Percentiles rank a stretch among this genome's conserved stretches.
These are phyloP conservation scores for Tribolium madens DNA, from an alignment of 1,140 invertebrate species.

Conservation along the genomic window DNA sequence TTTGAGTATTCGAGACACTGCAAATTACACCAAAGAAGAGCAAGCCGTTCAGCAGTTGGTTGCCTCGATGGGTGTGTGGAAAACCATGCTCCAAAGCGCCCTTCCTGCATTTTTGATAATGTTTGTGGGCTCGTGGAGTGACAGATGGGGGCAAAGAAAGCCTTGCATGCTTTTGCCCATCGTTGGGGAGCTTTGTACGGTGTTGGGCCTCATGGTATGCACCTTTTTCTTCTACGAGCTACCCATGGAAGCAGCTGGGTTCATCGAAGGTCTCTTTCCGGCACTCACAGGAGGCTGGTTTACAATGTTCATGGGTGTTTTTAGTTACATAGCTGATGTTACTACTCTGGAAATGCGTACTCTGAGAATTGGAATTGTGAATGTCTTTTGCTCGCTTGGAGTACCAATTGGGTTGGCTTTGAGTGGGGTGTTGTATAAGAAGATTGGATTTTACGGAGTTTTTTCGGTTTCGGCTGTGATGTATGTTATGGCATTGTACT, in stretches of 20 bases:
- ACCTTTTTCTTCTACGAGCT: conserved; percentile 82
- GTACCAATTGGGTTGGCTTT: conserved; percentile 83
- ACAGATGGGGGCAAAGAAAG: conserved; percentile 80
- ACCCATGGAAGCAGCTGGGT: conserved; percentile 82
- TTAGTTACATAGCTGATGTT: conserved; percentile 90
- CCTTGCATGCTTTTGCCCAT: conserved; percentile 87
- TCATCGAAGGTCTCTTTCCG: conserved; percentile 82
- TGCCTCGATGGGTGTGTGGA: conserved; percentile 83
- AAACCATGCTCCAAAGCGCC: conserved; percentile 80
- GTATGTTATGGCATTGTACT: conserved; percentile 80
- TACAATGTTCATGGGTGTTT: conserved; percentile 90
- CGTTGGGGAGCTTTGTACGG: conserved; percentile 82
- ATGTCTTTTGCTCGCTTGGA: conserved; percentile 83
- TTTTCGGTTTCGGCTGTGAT: conserved; percentile 79
- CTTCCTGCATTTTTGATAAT: conserved; percentile 81
- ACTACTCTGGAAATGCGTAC: conserved; percentile 85
- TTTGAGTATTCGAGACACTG: conserved; percentile 75
- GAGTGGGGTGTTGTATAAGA: conserved; percentile 76
- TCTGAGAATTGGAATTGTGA: conserved; percentile 85
- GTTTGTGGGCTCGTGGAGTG: conserved; percentile 84
- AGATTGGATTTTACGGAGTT: conserved; percentile 84
- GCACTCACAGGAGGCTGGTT: conserved; percentile 87
- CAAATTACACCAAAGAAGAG: conserved; percentile 79
- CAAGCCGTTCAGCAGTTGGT: conserved; percentile 77
- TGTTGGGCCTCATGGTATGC: conserved; percentile 81